Conservation (phyloP, 1,140 invertebrate species). For the Vollenhovia emeryi region DNA sequence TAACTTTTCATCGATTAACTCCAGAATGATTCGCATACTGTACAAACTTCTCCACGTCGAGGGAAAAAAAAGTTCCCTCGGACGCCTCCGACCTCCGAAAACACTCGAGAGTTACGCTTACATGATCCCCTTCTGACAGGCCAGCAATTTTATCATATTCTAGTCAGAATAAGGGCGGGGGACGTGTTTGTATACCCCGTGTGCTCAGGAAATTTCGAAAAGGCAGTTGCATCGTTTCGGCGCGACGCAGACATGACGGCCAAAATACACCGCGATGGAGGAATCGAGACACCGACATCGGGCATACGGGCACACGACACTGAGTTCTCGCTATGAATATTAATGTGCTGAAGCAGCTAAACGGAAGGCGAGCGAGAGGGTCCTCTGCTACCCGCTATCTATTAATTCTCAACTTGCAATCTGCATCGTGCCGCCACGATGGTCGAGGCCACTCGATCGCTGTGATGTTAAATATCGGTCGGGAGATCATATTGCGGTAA, state of each 20-base stretch:
- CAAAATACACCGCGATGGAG: not conserved
- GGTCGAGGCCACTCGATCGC: constrained; percentile 39
- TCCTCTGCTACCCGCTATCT: constrained; percentile 70
- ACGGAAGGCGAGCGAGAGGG: constrained; percentile 74
- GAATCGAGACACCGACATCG: not conserved
- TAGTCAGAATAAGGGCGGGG: constrained; percentile 34
- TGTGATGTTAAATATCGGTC: constrained; percentile 16
- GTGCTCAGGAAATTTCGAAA: constrained; percentile 62
- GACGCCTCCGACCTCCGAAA: constrained; percentile 14
- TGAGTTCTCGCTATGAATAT: constrained; percentile 78
- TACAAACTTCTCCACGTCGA: not conserved
- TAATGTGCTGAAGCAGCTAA: constrained; percentile 83
- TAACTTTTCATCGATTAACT: not conserved
- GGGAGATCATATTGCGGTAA: constrained; percentile 31
- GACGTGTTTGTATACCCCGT: constrained; percentile 61
- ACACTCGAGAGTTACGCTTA: constrained; percentile 44
- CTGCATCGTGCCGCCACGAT: constrained; percentile 53
- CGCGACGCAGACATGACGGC: constrained; percentile 12
- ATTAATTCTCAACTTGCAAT: constrained; percentile 74
- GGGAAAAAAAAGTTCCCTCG: not conserved
- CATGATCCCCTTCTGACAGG: constrained; percentile 60
- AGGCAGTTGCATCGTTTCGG: constrained; percentile 35
- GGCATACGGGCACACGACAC: not conserved
- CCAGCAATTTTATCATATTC: constrained; percentile 69
- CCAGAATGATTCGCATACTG: not conserved